Percentiles rank a stretch among this genome's conserved stretches.
Evolutionary conservation across 2,113 vertebrate species (phyloP).

Genomic region (Forbesichthys papilliferus): DNA sequence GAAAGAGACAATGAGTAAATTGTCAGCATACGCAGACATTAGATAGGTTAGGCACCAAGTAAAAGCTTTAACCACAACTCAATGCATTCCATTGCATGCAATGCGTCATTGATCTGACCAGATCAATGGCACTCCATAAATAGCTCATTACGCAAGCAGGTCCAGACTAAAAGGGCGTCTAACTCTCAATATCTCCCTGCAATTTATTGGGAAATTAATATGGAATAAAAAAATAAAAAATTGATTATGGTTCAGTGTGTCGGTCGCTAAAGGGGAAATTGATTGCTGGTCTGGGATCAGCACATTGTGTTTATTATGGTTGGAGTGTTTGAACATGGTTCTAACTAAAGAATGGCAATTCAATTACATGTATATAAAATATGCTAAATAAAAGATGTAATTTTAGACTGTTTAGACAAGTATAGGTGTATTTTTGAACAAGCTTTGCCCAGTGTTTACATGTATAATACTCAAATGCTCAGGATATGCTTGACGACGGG

Average conservation of each 20-base stretch:
- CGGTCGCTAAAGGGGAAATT: slow-evolving; percentile 2
- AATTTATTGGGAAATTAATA: slow-evolving; percentile 3
- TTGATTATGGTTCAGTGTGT: not conserved
- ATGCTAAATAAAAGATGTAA: too few relatives aligned
- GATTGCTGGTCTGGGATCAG: too few relatives aligned
- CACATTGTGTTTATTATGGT: too few relatives aligned
- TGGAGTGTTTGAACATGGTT: too few relatives aligned
- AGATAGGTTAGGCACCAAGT: slow-evolving; percentile 44
- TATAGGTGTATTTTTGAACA: not conserved
- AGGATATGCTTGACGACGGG: too few relatives aligned
- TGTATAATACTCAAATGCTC: not conserved
- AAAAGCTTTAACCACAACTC: slow-evolving; percentile 44
- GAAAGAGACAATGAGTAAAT: slow-evolving; percentile 18
- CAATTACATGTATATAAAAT: too few relatives aligned
- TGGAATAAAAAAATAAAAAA: not conserved
- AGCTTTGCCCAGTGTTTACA: not conserved
- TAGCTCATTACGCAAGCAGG: slow-evolving; percentile 48
- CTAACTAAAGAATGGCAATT: too few relatives aligned
- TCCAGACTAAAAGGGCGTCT: slow-evolving; percentile 16
- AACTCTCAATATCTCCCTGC: slow-evolving; percentile 36
- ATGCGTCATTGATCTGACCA: slow-evolving; percentile 12
- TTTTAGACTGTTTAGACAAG: too few relatives aligned
- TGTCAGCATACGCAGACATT: slow-evolving; percentile 45
- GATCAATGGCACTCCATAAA: slow-evolving; percentile 66
- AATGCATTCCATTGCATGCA: slow-evolving; percentile 20